Evolutionary conservation across 2,113 vertebrate genomes (phyloP), one percentile per base, ranked within the genome.

Genomic region (Delphinapterus leucas): DNA sequence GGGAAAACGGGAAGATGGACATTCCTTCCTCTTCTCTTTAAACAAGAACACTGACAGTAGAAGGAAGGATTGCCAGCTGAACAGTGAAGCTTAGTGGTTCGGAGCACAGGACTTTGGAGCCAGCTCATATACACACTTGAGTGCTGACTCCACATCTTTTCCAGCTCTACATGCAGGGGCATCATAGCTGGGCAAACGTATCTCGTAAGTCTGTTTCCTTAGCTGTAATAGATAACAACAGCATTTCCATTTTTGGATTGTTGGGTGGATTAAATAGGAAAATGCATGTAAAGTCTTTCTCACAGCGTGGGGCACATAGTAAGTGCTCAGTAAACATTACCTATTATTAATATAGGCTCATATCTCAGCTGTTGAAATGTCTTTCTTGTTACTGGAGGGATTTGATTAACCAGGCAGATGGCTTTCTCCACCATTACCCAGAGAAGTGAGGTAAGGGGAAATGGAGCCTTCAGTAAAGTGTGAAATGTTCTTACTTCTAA

Each of bases 401-500:
- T 97, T 96, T 88, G 82, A 90, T 95, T 96, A 87, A 67, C n/a
- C 23, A 95, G 88, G 76, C 92, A 96, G 97, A 96, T 90, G 90
- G 17, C 71, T 96, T 97, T 98, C 84, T 95, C 81, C 47, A 71
- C 60, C 65, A 77, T 96, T 94, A 95, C 83, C 49, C 70, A 71
- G 49, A 31, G 60, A 95, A 80, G 63, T 55, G 73, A 95, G 58
- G 36, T 87, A 92, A 96, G 95, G 86, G 82, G 71, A 97, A 89
- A 95, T 87, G 49, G 70, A 92, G n/a, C 63, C 49, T 97, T 98
- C 77, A 97, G 68, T 74, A 91, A 95, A 79, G 88, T 88, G 90
- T 97, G 84, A 93, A 90, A 77, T 90, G 76, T 94, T 92, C 90
- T 85, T 55, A 55, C 31, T 96, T 95, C 67, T 85, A 84, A 90